Evolutionary conservation across 2,797 vertebrate genomes (phyloP).

Genomic region (Sparus aurata): DNA sequence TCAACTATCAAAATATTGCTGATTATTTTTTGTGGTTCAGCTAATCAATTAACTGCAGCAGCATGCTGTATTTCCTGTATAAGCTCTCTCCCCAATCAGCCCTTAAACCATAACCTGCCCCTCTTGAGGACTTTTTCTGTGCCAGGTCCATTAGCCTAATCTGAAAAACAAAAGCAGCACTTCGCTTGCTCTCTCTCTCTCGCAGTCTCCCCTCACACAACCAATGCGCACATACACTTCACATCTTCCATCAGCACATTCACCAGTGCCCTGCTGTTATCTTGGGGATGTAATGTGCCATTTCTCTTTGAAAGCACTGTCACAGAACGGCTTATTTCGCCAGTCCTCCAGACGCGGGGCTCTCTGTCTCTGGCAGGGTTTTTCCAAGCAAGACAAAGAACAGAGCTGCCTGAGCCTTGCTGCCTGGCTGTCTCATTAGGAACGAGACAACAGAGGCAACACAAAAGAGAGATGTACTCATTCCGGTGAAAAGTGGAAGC

Average conservation of each 20-base stretch:
- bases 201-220: constrained; percentile 8
- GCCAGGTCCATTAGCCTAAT: constrained; percentile 83
- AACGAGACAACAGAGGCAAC: constrained; percentile 59
- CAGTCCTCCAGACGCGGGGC: constrained; percentile 73
- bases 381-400: constrained; percentile 78
- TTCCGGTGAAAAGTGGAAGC: constrained; percentile 38
- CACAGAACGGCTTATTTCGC: constrained; percentile 80
- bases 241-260: constrained; percentile 78
- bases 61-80: constrained; percentile 28
- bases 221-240: constrained; percentile 22
- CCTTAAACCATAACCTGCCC: constrained; percentile 59
- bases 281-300: constrained; percentile 77
- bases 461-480: constrained; percentile 52
- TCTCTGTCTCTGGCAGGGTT: constrained; percentile 72
- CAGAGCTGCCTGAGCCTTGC: constrained; percentile 64
- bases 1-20: background rate
- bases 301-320: constrained; percentile 80
- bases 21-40: background rate
- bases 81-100: constrained; percentile 33
- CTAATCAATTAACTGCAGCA: background rate
- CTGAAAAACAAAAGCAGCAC: constrained; percentile 79
- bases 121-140: constrained; percentile 69
- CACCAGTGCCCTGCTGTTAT: constrained; percentile 75
- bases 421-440: constrained; percentile 71
- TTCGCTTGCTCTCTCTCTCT: constrained; percentile 49